Conservation (phyloP, 1,140 invertebrate species). For the Mactra quadrangularis region DNA sequence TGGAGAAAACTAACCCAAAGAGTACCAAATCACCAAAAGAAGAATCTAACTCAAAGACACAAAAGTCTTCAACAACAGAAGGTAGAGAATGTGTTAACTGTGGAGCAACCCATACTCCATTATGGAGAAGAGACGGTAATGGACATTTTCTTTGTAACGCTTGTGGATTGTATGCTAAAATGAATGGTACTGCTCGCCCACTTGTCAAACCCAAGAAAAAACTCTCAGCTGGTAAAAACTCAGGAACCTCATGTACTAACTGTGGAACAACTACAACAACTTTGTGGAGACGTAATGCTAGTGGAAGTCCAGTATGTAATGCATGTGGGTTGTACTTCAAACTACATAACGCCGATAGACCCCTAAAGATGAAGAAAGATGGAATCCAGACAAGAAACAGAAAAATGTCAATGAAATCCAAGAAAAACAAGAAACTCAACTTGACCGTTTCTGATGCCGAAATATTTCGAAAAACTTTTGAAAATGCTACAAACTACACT, state of each 20-base stretch:
- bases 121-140: conserved; percentile 84
- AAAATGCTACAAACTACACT: conserved; percentile 73
- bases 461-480: conserved; percentile 71
- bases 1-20: neutral
- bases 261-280: conserved; percentile 97
- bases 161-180: conserved; percentile 98
- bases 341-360: conserved; percentile 94
- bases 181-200: conserved; percentile 94
- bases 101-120: conserved; percentile 83
- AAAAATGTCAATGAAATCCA: conserved; percentile 86
- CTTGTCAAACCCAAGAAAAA: conserved; percentile 55
- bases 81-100: conserved; percentile 84
- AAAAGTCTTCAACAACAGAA: conserved; percentile 63
- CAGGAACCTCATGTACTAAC: conserved; percentile 96
- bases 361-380: conserved; percentile 99
- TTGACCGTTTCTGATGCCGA: conserved; percentile 75
- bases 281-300: conserved; percentile 97
- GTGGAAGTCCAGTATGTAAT: conserved; percentile 98
- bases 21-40: neutral
- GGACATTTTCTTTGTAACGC: conserved; percentile 84
- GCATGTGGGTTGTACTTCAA: conserved; percentile 99
- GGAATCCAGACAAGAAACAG: conserved; percentile 98
- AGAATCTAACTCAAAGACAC: neutral
- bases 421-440: conserved; percentile 80
- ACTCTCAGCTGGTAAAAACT: conserved; percentile 62